phyloP scores from a whole-genome alignment of 2,888 invertebrate species.

The Apotomis betuletana region DNA sequence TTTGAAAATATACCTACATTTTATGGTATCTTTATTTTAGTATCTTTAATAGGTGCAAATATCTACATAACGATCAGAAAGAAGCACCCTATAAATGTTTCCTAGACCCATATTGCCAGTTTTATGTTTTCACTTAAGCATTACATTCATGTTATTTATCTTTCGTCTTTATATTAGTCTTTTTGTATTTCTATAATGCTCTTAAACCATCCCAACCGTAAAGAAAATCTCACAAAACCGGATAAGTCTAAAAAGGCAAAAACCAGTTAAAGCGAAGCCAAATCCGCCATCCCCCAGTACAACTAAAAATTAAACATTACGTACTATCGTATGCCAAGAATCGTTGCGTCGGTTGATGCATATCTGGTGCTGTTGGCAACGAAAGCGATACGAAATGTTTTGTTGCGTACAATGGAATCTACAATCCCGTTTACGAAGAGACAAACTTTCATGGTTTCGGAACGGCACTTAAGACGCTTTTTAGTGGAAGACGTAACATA shows the following conservation, averaged over 20 bases:
- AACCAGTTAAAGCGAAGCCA: conserved; percentile 38
- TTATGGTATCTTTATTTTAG: too few species aligned
- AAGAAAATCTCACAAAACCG: conserved; percentile 9
- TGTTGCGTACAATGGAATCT: conserved; percentile 3
- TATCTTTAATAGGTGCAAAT: too few species aligned
- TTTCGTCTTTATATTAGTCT: too few species aligned
- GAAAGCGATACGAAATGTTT: conserved; percentile 14
- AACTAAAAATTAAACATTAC: conserved; percentile 48
- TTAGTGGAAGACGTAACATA: not conserved
- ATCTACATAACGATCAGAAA: too few species aligned
- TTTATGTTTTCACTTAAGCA: too few species aligned
- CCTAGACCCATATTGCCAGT: too few species aligned
- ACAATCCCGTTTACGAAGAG: not conserved
- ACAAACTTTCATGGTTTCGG: not conserved
- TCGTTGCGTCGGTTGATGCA: conserved; percentile 37
- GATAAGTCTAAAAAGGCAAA: conserved; percentile 14
- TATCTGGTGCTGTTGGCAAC: conserved; percentile 44
- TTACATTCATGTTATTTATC: too few species aligned
- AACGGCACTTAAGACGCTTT: not conserved
- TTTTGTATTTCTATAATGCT: too few species aligned
- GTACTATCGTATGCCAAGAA: conserved; percentile 42
- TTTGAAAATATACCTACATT: too few species aligned
- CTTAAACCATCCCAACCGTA: not conserved
- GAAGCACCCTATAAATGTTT: too few species aligned
- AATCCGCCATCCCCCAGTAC: conserved; percentile 24